Conservation (phyloP, 2,113 vertebrate genomes). For the Furnarius figulus region DNA sequence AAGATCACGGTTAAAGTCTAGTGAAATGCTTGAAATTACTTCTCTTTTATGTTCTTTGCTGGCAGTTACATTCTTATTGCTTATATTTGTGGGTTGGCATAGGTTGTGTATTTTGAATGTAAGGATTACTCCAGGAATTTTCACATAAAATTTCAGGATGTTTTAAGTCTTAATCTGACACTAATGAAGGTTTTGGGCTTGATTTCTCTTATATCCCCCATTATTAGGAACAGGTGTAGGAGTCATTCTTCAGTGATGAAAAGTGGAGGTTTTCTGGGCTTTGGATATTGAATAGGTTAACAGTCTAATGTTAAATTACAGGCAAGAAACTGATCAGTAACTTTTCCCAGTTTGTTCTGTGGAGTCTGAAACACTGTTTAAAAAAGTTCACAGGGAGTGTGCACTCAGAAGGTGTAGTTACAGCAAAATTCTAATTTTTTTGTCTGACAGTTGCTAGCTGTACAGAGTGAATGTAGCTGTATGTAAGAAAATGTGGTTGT, state of each 20-base stretch:
- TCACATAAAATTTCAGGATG: background rate
- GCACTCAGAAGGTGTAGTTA: background rate
- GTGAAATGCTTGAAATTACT: background rate
- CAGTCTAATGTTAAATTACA: background rate
- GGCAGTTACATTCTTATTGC: background rate
- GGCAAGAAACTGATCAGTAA: background rate
- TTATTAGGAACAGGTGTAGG: background rate
- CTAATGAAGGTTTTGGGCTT: background rate
- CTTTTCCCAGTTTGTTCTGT: background rate
- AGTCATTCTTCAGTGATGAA: background rate
- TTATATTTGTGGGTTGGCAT: background rate
- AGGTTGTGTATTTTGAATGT: background rate
- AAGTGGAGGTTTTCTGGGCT: background rate
- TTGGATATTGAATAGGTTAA: background rate
- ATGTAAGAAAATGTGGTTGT: background rate
- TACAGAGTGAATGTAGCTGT: background rate
- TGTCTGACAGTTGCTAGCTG: background rate
- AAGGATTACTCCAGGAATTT: background rate
- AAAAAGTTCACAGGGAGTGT: background rate
- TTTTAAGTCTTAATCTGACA: background rate
- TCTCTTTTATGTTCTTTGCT: background rate
- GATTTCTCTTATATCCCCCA: fast-evolving
- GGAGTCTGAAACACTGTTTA: background rate
- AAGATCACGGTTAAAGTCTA: background rate
- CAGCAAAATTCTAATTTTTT: background rate